phyloP scores from a whole-genome alignment of 2,888 invertebrate species.

The Dryocosmus kuriphilus region DNA sequence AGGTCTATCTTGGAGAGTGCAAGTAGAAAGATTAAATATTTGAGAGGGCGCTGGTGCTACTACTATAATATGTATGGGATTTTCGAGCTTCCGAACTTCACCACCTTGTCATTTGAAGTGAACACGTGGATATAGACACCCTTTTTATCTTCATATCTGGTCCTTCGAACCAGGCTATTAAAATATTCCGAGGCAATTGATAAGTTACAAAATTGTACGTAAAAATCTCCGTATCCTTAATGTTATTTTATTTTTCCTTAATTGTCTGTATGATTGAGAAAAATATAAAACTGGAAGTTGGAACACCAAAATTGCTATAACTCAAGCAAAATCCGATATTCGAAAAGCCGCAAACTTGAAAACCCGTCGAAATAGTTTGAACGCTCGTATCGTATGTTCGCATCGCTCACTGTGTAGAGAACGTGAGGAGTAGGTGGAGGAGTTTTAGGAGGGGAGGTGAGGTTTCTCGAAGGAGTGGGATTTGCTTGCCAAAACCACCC shows the following conservation, averaged over 20 bases:
- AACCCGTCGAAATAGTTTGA: constrained; percentile 30
- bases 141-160: too few relatives aligned
- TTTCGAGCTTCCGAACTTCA: too few relatives aligned
- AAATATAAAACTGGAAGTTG: not conserved
- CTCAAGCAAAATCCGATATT: constrained; percentile 11
- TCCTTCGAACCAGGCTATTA: too few relatives aligned
- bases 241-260: not conserved
- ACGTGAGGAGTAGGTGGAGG: not conserved
- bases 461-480: constrained; percentile 68
- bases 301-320: constrained; percentile 12
- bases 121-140: too few relatives aligned
- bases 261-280: not conserved
- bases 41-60: too few relatives aligned
- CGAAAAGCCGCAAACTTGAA: constrained; percentile 19
- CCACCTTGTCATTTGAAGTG: too few relatives aligned
- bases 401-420: constrained; percentile 25
- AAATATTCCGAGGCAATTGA: too few relatives aligned
- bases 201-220: too few relatives aligned
- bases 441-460: constrained; percentile 58
- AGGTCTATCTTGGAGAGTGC: too few relatives aligned
- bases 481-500: constrained; percentile 75
- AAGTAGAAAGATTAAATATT: too few relatives aligned
- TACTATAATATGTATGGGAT: too few relatives aligned
- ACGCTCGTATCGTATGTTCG: constrained; percentile 30
- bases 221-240: too few relatives aligned